Percentiles rank a stretch among this genome's conserved stretches.
These are phyloP conservation scores for Chiroxiphia lanceolata DNA, from an alignment of 2,797 vertebrate genomes.

Conservation along the genomic window DNA sequence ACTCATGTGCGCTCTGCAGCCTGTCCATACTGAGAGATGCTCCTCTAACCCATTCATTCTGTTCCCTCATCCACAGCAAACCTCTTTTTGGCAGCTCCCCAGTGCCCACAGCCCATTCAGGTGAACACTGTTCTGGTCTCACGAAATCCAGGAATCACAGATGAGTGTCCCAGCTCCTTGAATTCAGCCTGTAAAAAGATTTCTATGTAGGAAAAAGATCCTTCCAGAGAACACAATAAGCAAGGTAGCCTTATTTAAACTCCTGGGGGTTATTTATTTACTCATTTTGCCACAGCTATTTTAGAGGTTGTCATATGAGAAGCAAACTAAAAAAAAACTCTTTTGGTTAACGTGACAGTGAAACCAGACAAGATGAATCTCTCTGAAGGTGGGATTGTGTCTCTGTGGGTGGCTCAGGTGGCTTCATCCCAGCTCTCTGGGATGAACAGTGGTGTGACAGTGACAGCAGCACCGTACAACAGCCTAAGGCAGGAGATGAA, in stretches of 20 bases:
- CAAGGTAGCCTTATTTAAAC: constrained; percentile 25
- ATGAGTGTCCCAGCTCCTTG: background rate
- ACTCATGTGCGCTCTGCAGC: background rate
- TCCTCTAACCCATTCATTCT: background rate
- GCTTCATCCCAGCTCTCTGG: background rate
- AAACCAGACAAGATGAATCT: background rate
- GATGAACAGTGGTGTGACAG: background rate
- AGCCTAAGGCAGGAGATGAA: background rate
- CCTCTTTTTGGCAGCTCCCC: background rate
- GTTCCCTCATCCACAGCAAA: background rate
- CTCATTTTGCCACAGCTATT: constrained; percentile 20
- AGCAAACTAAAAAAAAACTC: background rate
- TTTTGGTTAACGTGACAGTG: background rate
- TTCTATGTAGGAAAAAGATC: background rate
- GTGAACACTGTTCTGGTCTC: background rate
- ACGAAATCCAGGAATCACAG: background rate
- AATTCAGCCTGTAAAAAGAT: background rate
- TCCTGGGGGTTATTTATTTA: constrained; percentile 14
- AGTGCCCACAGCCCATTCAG: background rate
- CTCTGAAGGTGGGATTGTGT: background rate
- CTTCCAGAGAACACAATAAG: background rate
- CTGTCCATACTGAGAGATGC: rapidly evolving
- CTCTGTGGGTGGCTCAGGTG: background rate
- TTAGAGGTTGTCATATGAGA: constrained; percentile 42
- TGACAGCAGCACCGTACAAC: background rate